A percentile compares a stretch with the other conserved stretches of the same genome.
These are phyloP conservation scores for Daubentonia madagascariensis DNA, from an alignment of 2,113 vertebrate genomes.

Conservation along the genomic window DNA sequence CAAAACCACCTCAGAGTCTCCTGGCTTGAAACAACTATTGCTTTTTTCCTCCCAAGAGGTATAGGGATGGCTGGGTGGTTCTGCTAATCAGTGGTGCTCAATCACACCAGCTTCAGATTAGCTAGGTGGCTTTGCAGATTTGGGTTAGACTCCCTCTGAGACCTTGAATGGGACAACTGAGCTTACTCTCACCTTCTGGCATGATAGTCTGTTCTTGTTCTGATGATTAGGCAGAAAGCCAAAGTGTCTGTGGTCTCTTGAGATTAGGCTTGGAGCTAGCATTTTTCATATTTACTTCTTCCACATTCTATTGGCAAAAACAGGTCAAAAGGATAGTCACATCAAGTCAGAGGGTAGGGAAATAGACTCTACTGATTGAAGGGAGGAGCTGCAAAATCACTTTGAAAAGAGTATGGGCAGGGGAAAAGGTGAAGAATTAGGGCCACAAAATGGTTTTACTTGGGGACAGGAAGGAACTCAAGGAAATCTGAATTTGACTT, in stretches of 20 bases:
- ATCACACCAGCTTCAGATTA: not conserved
- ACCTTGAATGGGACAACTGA: not conserved
- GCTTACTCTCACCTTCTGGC: not conserved
- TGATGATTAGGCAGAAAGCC: not conserved
- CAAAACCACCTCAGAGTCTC: not conserved
- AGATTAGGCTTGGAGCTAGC: not conserved
- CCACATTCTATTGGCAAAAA: not conserved
- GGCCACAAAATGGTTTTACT: not conserved
- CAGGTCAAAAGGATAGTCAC: not conserved
- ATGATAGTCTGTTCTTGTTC: not conserved
- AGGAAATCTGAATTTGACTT: not conserved
- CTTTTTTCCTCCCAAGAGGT: accelerated
- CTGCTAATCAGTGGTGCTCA: not conserved
- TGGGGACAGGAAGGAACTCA: not conserved
- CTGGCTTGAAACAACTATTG: not conserved
- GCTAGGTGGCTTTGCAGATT: not conserved
- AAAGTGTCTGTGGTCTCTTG: not conserved
- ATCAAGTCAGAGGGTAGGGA: not conserved
- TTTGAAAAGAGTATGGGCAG: not conserved
- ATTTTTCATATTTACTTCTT: not conserved
- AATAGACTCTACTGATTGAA: not conserved
- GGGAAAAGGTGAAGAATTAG: not conserved
- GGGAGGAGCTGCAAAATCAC: not conserved
- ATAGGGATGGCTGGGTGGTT: not conserved
- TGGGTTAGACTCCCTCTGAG: not conserved